Percentiles rank a stretch among this genome's conserved stretches.
These are phyloP conservation scores for Horisme vitalbata DNA, from an alignment of 2,888 invertebrate genomes.

Conservation along the genomic window DNA sequence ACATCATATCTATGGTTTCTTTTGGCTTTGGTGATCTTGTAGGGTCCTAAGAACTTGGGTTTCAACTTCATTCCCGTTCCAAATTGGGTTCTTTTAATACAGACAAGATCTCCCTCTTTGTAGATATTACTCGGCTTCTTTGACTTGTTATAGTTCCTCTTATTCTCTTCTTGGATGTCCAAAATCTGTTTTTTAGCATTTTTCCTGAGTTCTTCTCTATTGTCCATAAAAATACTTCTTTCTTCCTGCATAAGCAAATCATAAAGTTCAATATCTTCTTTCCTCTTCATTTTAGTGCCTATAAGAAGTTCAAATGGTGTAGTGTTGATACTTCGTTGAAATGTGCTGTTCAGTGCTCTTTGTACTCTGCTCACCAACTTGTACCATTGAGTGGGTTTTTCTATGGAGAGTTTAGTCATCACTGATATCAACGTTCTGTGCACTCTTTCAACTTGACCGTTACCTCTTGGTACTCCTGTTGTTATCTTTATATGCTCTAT, in stretches of 20 bases:
- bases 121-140: constrained; percentile 15
- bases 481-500: constrained; percentile 33
- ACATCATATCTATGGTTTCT: constrained; percentile 27
- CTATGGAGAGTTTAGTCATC: constrained; percentile 26
- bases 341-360: constrained; percentile 28
- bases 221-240: neutral
- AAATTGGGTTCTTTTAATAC: constrained; percentile 30
- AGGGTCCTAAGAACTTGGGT: constrained; percentile 24
- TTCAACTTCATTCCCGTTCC: constrained; percentile 20
- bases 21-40: constrained; percentile 8
- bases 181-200: constrained; percentile 20
- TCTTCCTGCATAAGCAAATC: constrained; percentile 15
- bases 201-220: constrained; percentile 15
- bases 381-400: constrained; percentile 17
- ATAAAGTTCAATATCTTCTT: neutral
- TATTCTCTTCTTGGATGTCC: constrained; percentile 21
- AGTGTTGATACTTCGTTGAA: constrained; percentile 29
- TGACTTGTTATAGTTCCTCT: constrained; percentile 8
- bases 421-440: constrained; percentile 27
- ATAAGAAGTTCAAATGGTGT: constrained; percentile 24
- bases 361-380: constrained; percentile 8
- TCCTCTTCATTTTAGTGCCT: constrained; percentile 26
- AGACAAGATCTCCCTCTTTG: constrained; percentile 21
- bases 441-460: constrained; percentile 37
- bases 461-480: constrained; percentile 33